Evolutionary conservation across 2,797 vertebrate species (phyloP).

Genomic region (Malacoraja senta): DNA sequence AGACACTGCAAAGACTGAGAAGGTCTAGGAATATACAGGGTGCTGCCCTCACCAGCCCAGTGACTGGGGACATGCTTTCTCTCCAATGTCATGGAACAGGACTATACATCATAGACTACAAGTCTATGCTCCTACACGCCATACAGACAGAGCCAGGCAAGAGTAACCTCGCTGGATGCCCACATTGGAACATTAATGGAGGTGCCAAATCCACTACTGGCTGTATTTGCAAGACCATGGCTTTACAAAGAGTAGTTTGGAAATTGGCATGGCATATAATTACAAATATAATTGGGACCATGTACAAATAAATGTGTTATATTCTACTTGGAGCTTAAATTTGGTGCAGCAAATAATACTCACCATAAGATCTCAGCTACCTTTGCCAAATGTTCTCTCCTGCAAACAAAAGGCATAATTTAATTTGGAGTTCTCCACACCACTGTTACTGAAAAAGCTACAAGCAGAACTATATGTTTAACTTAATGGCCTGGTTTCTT

Average conservation of each 20-base stretch:
- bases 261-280: background rate
- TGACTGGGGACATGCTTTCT: slow-evolving; percentile 51
- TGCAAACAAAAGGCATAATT: background rate
- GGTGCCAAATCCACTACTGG: background rate
- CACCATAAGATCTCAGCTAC: background rate
- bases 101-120: slow-evolving; percentile 54
- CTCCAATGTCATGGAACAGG: slow-evolving; percentile 64
- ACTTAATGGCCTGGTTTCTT: too few relatives aligned
- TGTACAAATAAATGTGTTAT: too few relatives aligned
- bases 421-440: background rate
- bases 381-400: background rate
- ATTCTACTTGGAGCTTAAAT: background rate
- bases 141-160: slow-evolving; percentile 50
- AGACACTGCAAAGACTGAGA: background rate
- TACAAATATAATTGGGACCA: too few relatives aligned
- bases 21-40: slow-evolving; percentile 14
- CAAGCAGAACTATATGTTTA: too few relatives aligned
- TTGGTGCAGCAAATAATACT: background rate
- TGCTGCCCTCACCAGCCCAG: background rate
- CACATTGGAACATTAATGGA: background rate
- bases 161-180: background rate
- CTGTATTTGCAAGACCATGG: background rate
- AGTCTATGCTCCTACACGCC: slow-evolving; percentile 57
- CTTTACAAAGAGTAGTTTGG: background rate
- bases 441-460: background rate